Percentiles rank a stretch among this genome's conserved stretches.
These are phyloP conservation scores for Mionectes olivaceus DNA, from an alignment of 2,797 vertebrate genomes.

Conservation along the genomic window DNA sequence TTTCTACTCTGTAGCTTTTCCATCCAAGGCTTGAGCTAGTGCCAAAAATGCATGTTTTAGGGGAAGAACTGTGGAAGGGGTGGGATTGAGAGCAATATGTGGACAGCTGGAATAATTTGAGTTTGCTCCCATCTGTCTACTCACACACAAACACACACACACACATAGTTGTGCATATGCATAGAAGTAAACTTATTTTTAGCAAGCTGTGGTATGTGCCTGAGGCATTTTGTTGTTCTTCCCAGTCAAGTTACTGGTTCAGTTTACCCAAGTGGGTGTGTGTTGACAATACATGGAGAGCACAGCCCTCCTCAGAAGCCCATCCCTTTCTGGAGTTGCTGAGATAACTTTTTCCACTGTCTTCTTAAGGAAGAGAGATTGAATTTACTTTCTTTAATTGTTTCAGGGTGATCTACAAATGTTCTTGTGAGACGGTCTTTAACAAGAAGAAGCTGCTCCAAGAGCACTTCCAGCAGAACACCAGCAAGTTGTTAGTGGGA, in stretches of 20 bases:
- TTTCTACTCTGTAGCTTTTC: background rate
- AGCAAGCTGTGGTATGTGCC: constrained; percentile 25
- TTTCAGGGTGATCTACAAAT: constrained; percentile 94
- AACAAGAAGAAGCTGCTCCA: constrained; percentile 93
- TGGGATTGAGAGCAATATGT: background rate
- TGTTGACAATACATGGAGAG: background rate
- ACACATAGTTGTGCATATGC: background rate
- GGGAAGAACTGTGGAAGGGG: background rate
- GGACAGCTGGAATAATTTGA: background rate
- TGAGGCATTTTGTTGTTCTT: constrained; percentile 37
- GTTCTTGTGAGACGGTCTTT: constrained; percentile 94
- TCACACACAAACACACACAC: fast-evolving
- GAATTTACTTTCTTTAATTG: background rate
- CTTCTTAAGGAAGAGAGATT: background rate
- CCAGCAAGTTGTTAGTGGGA: constrained; percentile 84
- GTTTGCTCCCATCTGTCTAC: background rate
- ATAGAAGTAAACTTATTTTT: constrained; percentile 34
- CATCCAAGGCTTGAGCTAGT: background rate
- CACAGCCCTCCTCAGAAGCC: background rate
- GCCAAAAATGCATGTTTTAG: background rate
- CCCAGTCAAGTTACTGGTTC: background rate
- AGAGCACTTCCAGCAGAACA: constrained; percentile 93
- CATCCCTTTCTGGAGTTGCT: background rate
- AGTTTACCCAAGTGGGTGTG: background rate
- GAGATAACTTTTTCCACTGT: background rate